These are phyloP conservation scores for Julus scanicus DNA, from an alignment of 2,888 invertebrate species.

Conservation along the genomic window DNA sequence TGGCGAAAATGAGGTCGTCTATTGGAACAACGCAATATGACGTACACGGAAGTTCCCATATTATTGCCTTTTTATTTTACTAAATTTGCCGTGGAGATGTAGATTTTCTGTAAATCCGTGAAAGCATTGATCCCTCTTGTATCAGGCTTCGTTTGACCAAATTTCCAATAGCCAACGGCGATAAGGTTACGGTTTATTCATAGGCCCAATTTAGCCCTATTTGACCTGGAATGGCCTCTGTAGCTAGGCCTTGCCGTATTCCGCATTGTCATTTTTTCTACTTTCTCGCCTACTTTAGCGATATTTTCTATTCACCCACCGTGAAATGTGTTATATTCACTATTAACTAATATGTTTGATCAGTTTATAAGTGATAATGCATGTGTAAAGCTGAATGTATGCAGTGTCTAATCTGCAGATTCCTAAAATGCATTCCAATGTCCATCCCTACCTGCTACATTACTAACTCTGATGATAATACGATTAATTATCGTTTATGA, in stretches of 20 bases:
- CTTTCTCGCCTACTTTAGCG: not conserved
- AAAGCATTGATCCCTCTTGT: not conserved
- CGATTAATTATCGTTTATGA: too few relatives aligned
- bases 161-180: not conserved
- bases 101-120: not conserved
- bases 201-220: not conserved
- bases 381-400: too few relatives aligned
- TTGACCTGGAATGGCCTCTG: not conserved
- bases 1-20: slow-evolving; percentile 19
- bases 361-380: too few relatives aligned
- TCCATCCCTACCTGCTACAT: too few relatives aligned
- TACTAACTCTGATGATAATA: too few relatives aligned
- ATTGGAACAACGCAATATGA: not conserved
- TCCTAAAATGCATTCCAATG: too few relatives aligned
- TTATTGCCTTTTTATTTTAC: not conserved
- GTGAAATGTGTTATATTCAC: too few relatives aligned
- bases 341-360: too few relatives aligned
- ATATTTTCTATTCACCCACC: too few relatives aligned
- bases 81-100: not conserved
- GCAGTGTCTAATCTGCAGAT: too few relatives aligned
- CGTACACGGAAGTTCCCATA: slow-evolving; percentile 44
- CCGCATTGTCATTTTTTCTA: not conserved
- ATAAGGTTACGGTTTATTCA: not conserved
- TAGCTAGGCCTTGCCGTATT: not conserved
- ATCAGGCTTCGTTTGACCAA: not conserved